Conservation (phyloP, 2,888 invertebrate genomes). For the Oscheius sp. region DNA sequence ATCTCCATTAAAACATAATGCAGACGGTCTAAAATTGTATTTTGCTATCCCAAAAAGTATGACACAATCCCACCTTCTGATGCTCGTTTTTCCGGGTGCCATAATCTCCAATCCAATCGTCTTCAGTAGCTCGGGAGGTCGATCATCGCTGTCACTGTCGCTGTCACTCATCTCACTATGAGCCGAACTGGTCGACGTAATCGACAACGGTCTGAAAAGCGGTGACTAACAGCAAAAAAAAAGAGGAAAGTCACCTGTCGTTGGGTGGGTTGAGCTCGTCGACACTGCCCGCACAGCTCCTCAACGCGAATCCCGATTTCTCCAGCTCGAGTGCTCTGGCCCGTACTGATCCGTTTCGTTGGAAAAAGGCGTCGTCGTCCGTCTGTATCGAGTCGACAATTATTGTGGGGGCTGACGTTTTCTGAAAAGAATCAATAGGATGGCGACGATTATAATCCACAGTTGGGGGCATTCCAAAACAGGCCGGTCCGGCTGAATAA, state of each 20-base stretch:
- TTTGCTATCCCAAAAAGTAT: neutral
- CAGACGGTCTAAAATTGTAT: constrained; percentile 21
- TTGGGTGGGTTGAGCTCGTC: neutral
- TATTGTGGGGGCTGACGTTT: constrained; percentile 25
- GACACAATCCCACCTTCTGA: constrained; percentile 15
- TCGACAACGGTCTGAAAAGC: constrained; percentile 17
- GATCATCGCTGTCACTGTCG: constrained; percentile 31
- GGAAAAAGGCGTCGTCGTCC: neutral
- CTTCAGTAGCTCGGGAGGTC: constrained; percentile 16
- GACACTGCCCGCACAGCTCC: constrained; percentile 4
- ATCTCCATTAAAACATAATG: constrained; percentile 34
- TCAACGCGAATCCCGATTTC: constrained; percentile 14
- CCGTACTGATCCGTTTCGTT: constrained; percentile 14
- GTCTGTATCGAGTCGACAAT: constrained; percentile 2
- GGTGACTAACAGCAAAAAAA: neutral
- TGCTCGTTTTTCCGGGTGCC: neutral
- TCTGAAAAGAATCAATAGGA: constrained; percentile 26
- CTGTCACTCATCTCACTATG: constrained; percentile 21
- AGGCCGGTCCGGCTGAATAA: constrained; percentile 20
- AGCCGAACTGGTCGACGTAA: constrained; percentile 9
- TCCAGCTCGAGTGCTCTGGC: constrained; percentile 17
- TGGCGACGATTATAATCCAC: constrained; percentile 24
- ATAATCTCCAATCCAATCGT: constrained; percentile 8
- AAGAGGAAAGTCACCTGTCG: constrained; percentile 2
- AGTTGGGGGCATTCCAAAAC: neutral